Evolutionary conservation across 1,140 invertebrate genomes (phyloP).

Genomic region (Teleogryllus occipitalis): DNA sequence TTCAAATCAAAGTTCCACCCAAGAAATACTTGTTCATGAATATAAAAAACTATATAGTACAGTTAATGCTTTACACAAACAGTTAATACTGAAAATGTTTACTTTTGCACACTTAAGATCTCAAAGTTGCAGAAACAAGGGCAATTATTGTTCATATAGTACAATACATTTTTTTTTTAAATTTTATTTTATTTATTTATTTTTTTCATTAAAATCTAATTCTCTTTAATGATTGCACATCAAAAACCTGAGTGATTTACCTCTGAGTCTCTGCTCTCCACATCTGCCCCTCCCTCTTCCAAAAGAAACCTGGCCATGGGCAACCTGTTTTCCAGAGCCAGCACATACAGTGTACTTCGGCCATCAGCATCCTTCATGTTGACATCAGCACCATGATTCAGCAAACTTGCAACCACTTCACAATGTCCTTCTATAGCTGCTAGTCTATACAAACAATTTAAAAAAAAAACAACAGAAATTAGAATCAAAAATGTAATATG

Average conservation of each 20-base stretch:
- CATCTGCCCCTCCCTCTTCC: slow-evolving; percentile 66
- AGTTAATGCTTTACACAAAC: too few relatives aligned
- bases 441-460: slow-evolving; percentile 12
- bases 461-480: slow-evolving; percentile 2
- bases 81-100: too few relatives aligned
- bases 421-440: slow-evolving; percentile 21
- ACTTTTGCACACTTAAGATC: too few relatives aligned
- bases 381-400: slow-evolving; percentile 72
- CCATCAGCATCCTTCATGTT: slow-evolving; percentile 88
- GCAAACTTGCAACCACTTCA: slow-evolving; percentile 51
- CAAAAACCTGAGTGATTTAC: slow-evolving; percentile 39
- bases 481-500: too few relatives aligned
- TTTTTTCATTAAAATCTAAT: not conserved
- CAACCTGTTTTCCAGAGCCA: slow-evolving; percentile 82
- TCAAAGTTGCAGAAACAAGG: too few relatives aligned
- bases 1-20: too few relatives aligned
- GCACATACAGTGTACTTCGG: slow-evolving; percentile 81
- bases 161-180: not conserved
- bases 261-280: slow-evolving; percentile 81
- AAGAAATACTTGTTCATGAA: too few relatives aligned
- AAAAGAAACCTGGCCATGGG: slow-evolving; percentile 77
- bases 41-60: too few relatives aligned
- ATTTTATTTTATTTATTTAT: not conserved
- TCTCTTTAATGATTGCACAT: slow-evolving; percentile 30
- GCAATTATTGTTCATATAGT: too few relatives aligned